A percentile compares a stretch with the other conserved stretches of the same genome.
Conservation (phyloP, 2,888 invertebrate genomes). For the Girardia tigrina region DNA sequence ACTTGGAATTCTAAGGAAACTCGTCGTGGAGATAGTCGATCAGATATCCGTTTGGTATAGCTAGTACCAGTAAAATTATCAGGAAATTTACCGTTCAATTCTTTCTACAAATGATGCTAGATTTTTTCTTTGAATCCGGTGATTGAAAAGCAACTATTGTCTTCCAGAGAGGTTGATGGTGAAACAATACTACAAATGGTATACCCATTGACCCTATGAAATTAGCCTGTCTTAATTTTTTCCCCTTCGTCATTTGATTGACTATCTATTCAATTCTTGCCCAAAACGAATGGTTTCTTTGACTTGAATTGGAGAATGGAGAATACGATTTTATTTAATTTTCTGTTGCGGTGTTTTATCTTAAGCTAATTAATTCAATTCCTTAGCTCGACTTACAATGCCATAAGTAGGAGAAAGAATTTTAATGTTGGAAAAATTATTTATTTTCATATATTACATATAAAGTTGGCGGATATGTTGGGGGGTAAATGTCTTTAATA, state of each 20-base stretch:
- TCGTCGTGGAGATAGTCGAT: conserved; percentile 23
- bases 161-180: not conserved
- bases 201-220: not conserved
- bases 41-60: conserved; percentile 14
- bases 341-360: not conserved
- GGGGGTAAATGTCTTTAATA: conserved; percentile 23
- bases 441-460: conserved; percentile 12
- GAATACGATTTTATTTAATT: not conserved
- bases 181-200: conserved; percentile 17
- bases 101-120: conserved; percentile 21
- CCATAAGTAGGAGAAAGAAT: not conserved
- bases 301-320: no score
- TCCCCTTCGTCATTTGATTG: not conserved
- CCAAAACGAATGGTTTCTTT: not conserved
- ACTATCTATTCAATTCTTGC: not conserved
- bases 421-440: not conserved
- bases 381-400: conserved; percentile 16
- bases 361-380: not conserved
- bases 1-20: conserved; percentile 20
- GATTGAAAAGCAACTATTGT: conserved; percentile 12
- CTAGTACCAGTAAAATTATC: conserved; percentile 18
- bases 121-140: conserved; percentile 21
- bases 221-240: not conserved
- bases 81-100: conserved; percentile 23
- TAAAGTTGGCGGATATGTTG: conserved; percentile 2